These are phyloP conservation scores for Macroramphosus scolopax DNA, from an alignment of 2,797 vertebrate genomes.

Conservation along the genomic window DNA sequence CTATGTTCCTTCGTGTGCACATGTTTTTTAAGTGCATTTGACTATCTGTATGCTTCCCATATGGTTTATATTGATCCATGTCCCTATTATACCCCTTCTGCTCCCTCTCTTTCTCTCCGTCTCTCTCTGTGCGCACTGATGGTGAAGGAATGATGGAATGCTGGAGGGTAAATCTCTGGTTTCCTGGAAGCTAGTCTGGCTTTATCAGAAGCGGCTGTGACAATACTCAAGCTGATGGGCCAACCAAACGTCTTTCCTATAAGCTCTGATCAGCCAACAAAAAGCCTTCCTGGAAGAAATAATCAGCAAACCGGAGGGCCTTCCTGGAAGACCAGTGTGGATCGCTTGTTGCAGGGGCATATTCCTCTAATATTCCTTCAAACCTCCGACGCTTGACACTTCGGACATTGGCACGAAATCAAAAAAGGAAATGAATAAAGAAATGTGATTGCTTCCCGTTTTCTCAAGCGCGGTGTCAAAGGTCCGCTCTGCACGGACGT, in stretches of 20 bases:
- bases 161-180: conserved; percentile 75
- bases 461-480: conserved; percentile 6
- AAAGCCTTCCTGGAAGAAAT: conserved; percentile 73
- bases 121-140: conserved; percentile 49
- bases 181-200: conserved; percentile 75
- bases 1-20: conserved; percentile 12
- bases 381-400: conserved; percentile 23
- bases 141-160: conserved; percentile 76
- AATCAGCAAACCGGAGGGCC: conserved; percentile 61
- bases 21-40: conserved; percentile 9
- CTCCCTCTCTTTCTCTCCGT: conserved; percentile 35
- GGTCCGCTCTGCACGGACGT: not conserved
- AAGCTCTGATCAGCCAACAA: conserved; percentile 60
- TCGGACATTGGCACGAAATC: conserved; percentile 43
- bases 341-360: conserved; percentile 37
- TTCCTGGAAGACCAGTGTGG: conserved; percentile 67
- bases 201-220: conserved; percentile 80
- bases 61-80: conserved; percentile 73
- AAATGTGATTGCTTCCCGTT: not conserved
- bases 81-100: conserved; percentile 54
- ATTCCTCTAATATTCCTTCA: conserved; percentile 51
- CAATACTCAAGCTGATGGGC: conserved; percentile 68
- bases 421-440: conserved; percentile 22
- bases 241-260: conserved; percentile 63
- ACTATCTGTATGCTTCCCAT: conserved; percentile 68